phyloP scores from a whole-genome alignment of 2,113 vertebrate species.

The Pagrus major region DNA sequence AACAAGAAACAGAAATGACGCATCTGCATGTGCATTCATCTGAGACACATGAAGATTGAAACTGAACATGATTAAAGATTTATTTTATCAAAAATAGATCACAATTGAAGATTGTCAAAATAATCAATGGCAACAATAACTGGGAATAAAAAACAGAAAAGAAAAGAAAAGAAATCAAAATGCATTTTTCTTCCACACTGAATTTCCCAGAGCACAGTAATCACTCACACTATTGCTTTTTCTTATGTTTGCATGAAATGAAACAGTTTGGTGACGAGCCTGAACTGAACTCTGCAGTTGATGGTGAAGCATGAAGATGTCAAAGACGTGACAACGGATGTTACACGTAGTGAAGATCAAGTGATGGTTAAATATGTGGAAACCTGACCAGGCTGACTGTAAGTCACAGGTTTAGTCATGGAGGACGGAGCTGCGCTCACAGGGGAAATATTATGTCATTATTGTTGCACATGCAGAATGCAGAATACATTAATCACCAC shows the following conservation, averaged over 20 bases:
- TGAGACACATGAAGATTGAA: slow-evolving; percentile 49
- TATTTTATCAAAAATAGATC: slow-evolving; percentile 79
- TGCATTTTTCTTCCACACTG: slow-evolving; percentile 38
- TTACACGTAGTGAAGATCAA: not conserved
- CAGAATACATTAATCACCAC: slow-evolving; percentile 27
- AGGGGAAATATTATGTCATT: not conserved
- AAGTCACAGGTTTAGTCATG: not conserved
- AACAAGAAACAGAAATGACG: slow-evolving; percentile 14
- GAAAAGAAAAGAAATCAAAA: slow-evolving; percentile 24
- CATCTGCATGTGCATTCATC: slow-evolving; percentile 28
- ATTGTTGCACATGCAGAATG: slow-evolving; percentile 32
- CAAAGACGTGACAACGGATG: not conserved
- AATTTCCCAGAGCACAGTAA: slow-evolving; percentile 37
- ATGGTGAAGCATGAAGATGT: slow-evolving; percentile 24
- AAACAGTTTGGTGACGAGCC: not conserved
- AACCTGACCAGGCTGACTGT: not conserved
- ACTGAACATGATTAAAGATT: slow-evolving; percentile 61
- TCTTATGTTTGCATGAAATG: slow-evolving; percentile 20
- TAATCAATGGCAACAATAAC: slow-evolving; percentile 37
- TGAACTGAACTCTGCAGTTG: slow-evolving; percentile 17
- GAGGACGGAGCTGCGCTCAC: slow-evolving; percentile 2
- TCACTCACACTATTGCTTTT: slow-evolving; percentile 53
- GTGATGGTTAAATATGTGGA: not conserved
- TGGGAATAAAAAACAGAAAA: slow-evolving; percentile 27
- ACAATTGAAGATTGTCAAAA: slow-evolving; percentile 58